Percentiles rank a stretch among this genome's conserved stretches.
Evolutionary conservation across 2,888 invertebrate species (phyloP).

Genomic region (Parelbella ahira): DNA sequence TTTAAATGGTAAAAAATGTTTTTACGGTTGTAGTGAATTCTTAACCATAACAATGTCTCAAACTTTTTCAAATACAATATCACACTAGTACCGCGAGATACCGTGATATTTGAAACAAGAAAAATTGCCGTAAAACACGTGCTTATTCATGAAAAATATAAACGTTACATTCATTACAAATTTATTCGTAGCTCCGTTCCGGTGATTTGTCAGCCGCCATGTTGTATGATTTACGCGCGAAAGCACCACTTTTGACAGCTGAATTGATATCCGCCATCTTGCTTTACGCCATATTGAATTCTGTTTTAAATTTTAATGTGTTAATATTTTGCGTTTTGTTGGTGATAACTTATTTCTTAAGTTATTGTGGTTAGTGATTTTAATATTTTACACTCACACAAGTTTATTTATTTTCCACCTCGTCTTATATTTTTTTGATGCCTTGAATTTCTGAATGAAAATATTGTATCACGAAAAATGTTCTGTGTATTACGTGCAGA

Average conservation of each 20-base stretch:
- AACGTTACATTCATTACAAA: constrained; percentile 8
- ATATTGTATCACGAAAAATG: too few species aligned
- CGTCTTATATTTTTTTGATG: too few species aligned
- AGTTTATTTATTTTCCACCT: too few species aligned
- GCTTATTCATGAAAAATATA: background rate
- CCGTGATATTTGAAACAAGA: too few species aligned
- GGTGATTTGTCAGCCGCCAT: constrained; percentile 30
- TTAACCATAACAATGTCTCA: too few species aligned
- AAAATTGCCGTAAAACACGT: too few species aligned
- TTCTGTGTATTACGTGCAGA: too few species aligned
- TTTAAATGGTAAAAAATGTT: too few species aligned
- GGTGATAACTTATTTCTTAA: constrained; percentile 17
- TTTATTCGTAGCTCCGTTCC: constrained; percentile 7
- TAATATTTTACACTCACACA: background rate
- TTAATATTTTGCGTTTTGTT: constrained; percentile 15
- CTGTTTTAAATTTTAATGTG: constrained; percentile 23
- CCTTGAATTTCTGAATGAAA: too few species aligned
- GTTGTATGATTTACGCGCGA: constrained; percentile 31
- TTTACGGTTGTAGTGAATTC: too few species aligned
- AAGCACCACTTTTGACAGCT: constrained; percentile 27
- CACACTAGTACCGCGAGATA: too few species aligned
- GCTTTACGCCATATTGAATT: constrained; percentile 18
- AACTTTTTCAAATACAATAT: too few species aligned
- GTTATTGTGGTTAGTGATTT: constrained; percentile 5
- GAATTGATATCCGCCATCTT: constrained; percentile 25